Conservation (phyloP, 2,797 vertebrate species). For the Brachyalestes nurse region DNA sequence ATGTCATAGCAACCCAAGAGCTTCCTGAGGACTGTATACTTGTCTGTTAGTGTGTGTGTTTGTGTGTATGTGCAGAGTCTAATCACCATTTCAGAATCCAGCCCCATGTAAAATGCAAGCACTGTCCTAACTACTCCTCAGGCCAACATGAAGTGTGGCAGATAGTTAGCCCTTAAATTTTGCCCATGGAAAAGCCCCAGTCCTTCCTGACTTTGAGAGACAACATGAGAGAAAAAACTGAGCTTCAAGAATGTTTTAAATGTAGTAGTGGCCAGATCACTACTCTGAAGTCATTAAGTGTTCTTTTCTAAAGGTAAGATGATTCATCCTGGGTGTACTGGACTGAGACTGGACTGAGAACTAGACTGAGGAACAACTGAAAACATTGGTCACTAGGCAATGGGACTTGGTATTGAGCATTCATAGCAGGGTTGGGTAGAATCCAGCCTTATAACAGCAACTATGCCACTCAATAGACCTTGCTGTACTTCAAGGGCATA, state of each 20-base stretch:
- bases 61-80: background rate
- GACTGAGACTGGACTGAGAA: background rate
- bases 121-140: background rate
- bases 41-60: background rate
- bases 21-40: background rate
- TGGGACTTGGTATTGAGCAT: background rate
- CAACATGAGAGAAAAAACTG: background rate
- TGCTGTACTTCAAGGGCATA: conserved; percentile 20
- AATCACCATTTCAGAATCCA: conserved; percentile 20
- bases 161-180: background rate
- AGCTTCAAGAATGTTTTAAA: too few relatives aligned
- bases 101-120: conserved; percentile 22
- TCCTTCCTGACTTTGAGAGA: background rate
- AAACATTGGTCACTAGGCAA: background rate
- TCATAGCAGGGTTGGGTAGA: background rate
- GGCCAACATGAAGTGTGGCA: background rate
- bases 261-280: background rate
- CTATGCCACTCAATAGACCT: background rate
- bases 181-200: background rate
- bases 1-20: conserved; percentile 47
- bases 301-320: background rate
- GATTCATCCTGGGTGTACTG: background rate
- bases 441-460: conserved; percentile 8
- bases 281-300: background rate
- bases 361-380: too few relatives aligned